Base-by-base conservation (phyloP, 2,888 invertebrate species). In the Lycia hirtaria region DNA sequence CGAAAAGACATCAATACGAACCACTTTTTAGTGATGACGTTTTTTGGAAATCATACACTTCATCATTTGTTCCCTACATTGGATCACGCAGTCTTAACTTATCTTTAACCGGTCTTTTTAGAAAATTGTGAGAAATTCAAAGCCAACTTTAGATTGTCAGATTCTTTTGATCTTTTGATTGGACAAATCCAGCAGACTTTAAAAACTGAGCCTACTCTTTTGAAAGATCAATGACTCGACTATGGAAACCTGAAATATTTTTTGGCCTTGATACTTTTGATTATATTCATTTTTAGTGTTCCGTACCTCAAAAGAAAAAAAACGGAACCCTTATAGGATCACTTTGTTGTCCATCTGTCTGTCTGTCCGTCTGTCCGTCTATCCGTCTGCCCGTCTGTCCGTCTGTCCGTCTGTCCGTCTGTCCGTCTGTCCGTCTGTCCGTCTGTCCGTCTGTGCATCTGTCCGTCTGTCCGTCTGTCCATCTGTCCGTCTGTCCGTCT, bases 1-100 rank as follows among this genome's bases (percentile, higher is more conserved):
- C 92, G 96, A 47, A 88, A 92, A 9, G 94, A 96, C 54, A 86
- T 96, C 22, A 94, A 94, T 40, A 87, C 93, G 10, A 94, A 93
- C n/a, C 87, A 93, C 12, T 94, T 96, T 69, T 76, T 95, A 15
- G 93, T 94, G 1, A 77, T 96, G 61, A 95, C 95, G 0, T 93
- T 94, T 69, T 97, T 96, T 69, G 96, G 96, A 0, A 94, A 96
- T 56, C 97, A 97, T 75, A 89, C 93, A 0, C 83, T 97, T 1
- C 96, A 97, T 76, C 97, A 97, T 81, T 81, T 96, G 65, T 95
- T 97, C 68, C 96, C 96, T 0, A 95, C 96, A 0, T 76, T 97
- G 9, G 96, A 97, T 78, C 96, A 97, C 72, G 93, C 93, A 0
- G 85, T 94, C 15, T 83, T 97, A n/a, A 93, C 93, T 14, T 88